Conservation (phyloP, 2,797 vertebrate genomes). For the Brachyalestes nurse region DNA sequence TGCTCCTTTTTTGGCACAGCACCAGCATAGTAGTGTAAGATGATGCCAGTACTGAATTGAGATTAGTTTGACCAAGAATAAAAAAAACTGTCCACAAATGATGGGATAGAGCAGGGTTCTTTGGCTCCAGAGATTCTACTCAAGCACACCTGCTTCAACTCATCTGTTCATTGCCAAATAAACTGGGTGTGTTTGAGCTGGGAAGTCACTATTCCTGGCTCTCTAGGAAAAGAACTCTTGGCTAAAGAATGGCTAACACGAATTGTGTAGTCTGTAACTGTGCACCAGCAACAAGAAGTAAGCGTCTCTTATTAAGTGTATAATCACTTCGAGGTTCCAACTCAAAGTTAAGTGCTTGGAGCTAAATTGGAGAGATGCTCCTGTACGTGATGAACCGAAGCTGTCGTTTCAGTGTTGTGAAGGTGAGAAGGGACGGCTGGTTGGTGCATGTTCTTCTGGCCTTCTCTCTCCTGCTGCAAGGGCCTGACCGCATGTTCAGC, state of each 20-base stretch:
- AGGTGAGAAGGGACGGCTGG: conserved; percentile 31
- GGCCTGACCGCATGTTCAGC: conserved; percentile 54
- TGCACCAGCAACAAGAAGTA: neutral
- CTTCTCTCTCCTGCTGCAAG: conserved; percentile 29
- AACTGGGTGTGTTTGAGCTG: no score
- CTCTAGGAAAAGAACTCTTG: neutral
- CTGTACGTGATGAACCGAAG: conserved; percentile 24
- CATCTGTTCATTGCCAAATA: no score
- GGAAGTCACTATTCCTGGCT: neutral
- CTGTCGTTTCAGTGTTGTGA: conserved; percentile 46
- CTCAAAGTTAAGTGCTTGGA: neutral
- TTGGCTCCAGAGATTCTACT: no score
- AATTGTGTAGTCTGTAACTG: neutral
- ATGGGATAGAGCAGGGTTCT: no score
- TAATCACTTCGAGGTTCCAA: neutral
- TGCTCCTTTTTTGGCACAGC: neutral
- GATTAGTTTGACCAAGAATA: neutral
- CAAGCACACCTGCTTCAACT: no score
- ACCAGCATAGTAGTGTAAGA: neutral
- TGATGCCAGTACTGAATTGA: neutral
- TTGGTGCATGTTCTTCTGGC: conserved; percentile 47
- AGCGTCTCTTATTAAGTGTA: no score
- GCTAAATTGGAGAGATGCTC: neutral
- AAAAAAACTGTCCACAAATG: neutral
- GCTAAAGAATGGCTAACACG: neutral